Evolutionary conservation across 2,113 vertebrate genomes (phyloP), one percentile per base, ranked within the genome.

Genomic region (Epinephelus lanceolatus): DNA sequence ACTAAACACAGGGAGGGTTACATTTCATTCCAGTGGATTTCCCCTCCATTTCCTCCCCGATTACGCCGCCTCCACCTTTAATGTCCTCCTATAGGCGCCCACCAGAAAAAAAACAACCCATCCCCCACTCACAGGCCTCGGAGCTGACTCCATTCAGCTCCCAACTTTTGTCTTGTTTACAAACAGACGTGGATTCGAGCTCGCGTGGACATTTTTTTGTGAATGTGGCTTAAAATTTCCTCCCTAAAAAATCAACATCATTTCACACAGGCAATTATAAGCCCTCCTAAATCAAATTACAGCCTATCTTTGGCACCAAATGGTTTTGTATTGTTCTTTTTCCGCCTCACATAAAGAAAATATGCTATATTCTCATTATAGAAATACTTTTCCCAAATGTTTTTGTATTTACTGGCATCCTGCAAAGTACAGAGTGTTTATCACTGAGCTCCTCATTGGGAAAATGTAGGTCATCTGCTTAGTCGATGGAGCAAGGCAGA

Each of bases 81-180:
- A 86, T 45, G 66, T 82, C 77, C 68, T 21, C 72, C 80, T 85
- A 80, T 70, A 89, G 53, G 62, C 30, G 21, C 74, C 27, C 63
- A 85, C 14, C 81, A 42, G 52, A 42, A 91, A 45, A 37, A 45
- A 68, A 83, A 78, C 74, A 72, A 21, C 86, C 88, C 86, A 82
- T 79, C 82, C 85, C 89, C 88, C 89, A 78, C 81, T 45, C 14
- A 23, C 27, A 45, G 84, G 33, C 87, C 71, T 18, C 68, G 17
- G 37, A 6, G 70, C 51, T 30, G 61, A 63, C 70, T 69, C 72
- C 85, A 90, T 88, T 92, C 91, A 86, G 14, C 82, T 59, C 66
- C 66, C 65, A 91, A 91, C 85, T 91, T 82, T 81, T 81, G 88
- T 88, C 91, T 70, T 95, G 94, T 95, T 94, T 94, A 94, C 91